Evolutionary conservation across 1,140 invertebrate genomes (phyloP).

Genomic region (Mercenaria mercenaria): DNA sequence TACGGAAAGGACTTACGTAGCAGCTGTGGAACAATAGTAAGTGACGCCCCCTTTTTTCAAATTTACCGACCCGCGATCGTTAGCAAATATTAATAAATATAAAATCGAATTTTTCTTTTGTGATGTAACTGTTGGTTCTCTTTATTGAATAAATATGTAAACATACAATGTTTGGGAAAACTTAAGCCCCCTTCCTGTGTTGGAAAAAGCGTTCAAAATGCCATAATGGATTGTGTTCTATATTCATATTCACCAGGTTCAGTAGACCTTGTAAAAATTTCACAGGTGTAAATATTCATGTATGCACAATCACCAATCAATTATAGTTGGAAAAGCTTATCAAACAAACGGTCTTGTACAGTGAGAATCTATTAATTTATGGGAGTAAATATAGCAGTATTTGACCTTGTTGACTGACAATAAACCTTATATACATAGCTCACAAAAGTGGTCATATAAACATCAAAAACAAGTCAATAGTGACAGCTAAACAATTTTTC

Average conservation of each 20-base stretch:
- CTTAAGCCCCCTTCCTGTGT: conserved; percentile 59
- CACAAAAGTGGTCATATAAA: conserved; percentile 33
- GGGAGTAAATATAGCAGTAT: conserved; percentile 24
- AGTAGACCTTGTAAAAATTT: conserved; percentile 19
- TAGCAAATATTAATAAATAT: conserved; percentile 62
- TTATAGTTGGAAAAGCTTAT: conserved; percentile 20
- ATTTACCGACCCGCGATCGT: conserved; percentile 33
- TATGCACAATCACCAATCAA: conserved; percentile 34
- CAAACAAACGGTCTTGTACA: conserved; percentile 27
- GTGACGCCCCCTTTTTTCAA: conserved; percentile 45
- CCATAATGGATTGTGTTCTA: conserved; percentile 21
- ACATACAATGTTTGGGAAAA: conserved; percentile 65
- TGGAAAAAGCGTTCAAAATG: conserved; percentile 31
- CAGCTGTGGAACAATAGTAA: conserved; percentile 22
- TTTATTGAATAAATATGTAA: conserved; percentile 67
- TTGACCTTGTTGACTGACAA: conserved; percentile 39
- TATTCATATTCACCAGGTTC: background rate
- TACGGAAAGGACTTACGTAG: conserved; percentile 25
- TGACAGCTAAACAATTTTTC: conserved; percentile 20
- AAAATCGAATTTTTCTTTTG: conserved; percentile 64
- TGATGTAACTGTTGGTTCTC: conserved; percentile 62
- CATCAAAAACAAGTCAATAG: conserved; percentile 18
- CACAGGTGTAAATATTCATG: conserved; percentile 37
- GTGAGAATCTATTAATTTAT: conserved; percentile 42
- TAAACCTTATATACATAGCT: conserved; percentile 43